A percentile compares a stretch with the other conserved stretches of the same genome.
These are phyloP conservation scores for Fregetta grallaria DNA, from an alignment of 2,113 vertebrate genomes.

Conservation along the genomic window DNA sequence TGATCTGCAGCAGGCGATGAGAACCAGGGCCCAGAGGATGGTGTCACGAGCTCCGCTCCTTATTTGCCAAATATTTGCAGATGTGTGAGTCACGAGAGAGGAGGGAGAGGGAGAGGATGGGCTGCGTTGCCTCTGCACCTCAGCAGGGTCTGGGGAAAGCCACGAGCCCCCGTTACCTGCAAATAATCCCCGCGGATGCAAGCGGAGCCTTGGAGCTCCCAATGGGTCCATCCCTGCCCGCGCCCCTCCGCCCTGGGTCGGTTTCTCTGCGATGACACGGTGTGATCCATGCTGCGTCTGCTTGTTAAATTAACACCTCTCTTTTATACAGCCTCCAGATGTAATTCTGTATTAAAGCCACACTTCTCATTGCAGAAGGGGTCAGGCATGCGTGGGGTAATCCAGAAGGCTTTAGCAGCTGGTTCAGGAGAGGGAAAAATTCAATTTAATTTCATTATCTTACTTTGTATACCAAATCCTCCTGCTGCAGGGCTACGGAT, in stretches of 20 bases:
- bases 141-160: not conserved
- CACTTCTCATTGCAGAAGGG: not conserved
- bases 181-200: accelerated
- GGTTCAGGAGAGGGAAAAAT: not conserved
- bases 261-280: accelerated
- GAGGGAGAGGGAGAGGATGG: not conserved
- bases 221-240: accelerated
- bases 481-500: not conserved
- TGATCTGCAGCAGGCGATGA: not conserved
- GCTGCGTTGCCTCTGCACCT: not conserved
- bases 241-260: not conserved
- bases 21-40: not conserved
- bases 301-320: not conserved
- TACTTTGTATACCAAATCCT: not conserved
- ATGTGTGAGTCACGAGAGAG: not conserved
- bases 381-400: not conserved
- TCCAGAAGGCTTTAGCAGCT: not conserved
- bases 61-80: not conserved
- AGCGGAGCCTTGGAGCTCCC: not conserved
- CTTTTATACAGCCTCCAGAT: not conserved
- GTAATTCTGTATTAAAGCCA: not conserved
- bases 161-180: not conserved
- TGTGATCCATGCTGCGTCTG: not conserved
- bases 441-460: not conserved
- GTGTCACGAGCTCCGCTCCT: not conserved